Evolutionary conservation across 2,888 invertebrate genomes (phyloP).

Genomic region (Theristus sp.): DNA sequence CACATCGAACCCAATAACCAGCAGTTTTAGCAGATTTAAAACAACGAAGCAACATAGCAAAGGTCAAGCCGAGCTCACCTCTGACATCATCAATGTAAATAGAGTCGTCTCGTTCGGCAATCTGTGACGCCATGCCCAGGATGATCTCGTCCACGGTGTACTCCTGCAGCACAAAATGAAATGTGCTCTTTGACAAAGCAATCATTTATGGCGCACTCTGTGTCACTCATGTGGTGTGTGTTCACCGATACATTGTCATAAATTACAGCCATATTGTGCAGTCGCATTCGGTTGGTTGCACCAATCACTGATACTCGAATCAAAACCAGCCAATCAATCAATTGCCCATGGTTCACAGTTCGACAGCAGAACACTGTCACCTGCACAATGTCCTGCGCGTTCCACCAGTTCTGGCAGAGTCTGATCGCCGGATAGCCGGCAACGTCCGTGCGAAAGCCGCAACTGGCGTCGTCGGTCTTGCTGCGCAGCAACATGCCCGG

Average conservation of each 20-base stretch:
- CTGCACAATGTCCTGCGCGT: conserved; percentile 55
- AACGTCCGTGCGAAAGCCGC: conserved; percentile 57
- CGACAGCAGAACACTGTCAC: conserved; percentile 4
- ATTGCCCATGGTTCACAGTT: too few relatives aligned
- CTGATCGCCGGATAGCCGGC: conserved; percentile 69
- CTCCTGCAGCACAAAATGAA: conserved; percentile 9
- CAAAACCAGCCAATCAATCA: too few relatives aligned
- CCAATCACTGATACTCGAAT: background rate
- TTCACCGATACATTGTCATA: background rate
- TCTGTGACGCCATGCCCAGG: conserved; percentile 80
- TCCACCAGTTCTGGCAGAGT: conserved; percentile 94
- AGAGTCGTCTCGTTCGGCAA: conserved; percentile 83
- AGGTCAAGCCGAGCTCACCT: conserved; percentile 20
- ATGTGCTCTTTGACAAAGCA: background rate
- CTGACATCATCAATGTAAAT: conserved; percentile 81
- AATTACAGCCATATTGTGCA: background rate
- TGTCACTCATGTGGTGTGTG: background rate
- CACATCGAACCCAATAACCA: too few relatives aligned
- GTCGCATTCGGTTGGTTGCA: background rate
- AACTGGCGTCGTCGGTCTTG: conserved; percentile 34
- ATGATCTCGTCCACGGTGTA: conserved; percentile 65
- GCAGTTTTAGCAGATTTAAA: too few relatives aligned
- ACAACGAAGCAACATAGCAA: background rate
- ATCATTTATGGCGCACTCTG: background rate
- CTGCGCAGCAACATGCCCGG: conserved; percentile 24